Percentiles rank a stretch among this genome's conserved stretches.
phyloP scores from a whole-genome alignment of 2,797 vertebrate genomes.

The Clarias fuscus region DNA sequence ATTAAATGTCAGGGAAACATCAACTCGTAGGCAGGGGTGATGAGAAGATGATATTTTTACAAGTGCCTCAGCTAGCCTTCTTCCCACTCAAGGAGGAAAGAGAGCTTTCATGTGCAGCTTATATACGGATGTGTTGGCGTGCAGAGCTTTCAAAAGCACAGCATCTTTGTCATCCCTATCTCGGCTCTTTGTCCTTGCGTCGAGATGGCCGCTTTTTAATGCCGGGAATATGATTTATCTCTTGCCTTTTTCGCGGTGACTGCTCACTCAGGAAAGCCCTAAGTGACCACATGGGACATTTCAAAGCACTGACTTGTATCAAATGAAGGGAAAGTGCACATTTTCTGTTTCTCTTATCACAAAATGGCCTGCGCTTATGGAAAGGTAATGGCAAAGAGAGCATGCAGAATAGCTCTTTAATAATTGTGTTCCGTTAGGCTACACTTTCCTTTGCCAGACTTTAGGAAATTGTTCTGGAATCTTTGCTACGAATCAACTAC shows the following conservation, averaged over 20 bases:
- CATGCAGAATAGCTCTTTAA: slow-evolving; percentile 7
- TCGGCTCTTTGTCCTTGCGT: slow-evolving; percentile 22
- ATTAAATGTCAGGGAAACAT: slow-evolving; percentile 45
- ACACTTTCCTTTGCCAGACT: not conserved
- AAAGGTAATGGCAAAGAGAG: slow-evolving; percentile 12
- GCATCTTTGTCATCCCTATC: slow-evolving; percentile 17
- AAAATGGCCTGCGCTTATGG: slow-evolving; percentile 11
- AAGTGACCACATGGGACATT: slow-evolving; percentile 30
- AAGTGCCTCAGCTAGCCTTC: slow-evolving; percentile 9
- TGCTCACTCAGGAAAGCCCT: slow-evolving; percentile 31
- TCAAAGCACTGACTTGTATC: slow-evolving; percentile 18
- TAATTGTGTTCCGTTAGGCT: not conserved
- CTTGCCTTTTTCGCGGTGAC: slow-evolving; percentile 9
- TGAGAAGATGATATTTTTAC: slow-evolving; percentile 30
- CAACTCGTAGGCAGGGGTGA: slow-evolving; percentile 5
- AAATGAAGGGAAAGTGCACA: slow-evolving; percentile 27
- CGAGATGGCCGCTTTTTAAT: slow-evolving; percentile 9
- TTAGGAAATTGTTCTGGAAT: not conserved
- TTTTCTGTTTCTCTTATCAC: slow-evolving; percentile 26
- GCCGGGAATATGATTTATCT: slow-evolving; percentile 26
- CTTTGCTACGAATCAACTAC: not conserved
- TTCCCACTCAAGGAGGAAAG: slow-evolving; percentile 7
- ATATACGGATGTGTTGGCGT: slow-evolving; percentile 8
- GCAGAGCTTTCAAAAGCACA: slow-evolving; percentile 28
- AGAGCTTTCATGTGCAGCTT: slow-evolving; percentile 14